Base-by-base conservation (phyloP, 2,888 invertebrate species). In the Phortica magna region DNA sequence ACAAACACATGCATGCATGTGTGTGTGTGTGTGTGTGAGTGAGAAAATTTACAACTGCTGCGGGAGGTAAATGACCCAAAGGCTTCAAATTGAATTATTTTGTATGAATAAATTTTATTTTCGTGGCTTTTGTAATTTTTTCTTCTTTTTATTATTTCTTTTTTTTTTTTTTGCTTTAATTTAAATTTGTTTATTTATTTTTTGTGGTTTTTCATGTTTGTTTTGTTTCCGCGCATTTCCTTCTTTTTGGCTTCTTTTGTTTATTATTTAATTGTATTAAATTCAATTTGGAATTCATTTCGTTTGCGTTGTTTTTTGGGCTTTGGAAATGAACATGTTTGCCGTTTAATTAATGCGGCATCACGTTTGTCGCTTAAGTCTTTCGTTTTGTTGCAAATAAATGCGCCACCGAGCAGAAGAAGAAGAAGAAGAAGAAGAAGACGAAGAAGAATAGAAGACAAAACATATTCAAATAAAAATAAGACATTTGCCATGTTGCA, bases 51-150 rank as follows among this genome's bases (percentile, higher is more conserved):
- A 31, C 31, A 31, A 31, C 31, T 31, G 31, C 31, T 31, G 77
- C 80, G 79, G 76, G 72, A 55, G 88, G 84, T 84, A 86, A 88
- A 88, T 84, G 88, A 88, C 85, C 85, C 83, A 70, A 39, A 41
- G 41, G 59, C 59, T 59, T 22, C 80, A 82, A 77, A 87, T 87
- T 85, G 85, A 87, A 85, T 88, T 85, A 85, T 87, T 81, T 85
- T 87, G 84, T 87, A 88, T 88, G 88, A 87, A 84, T 88, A 85
- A 79, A 80, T 82, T 81, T 80, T 80, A 73, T 74, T 71, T 75
- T 73, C 68, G 74, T 64, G 70, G 71, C 12, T 71, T 61, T 22
- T 61, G 22, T 22, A n/a, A n/a, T n/a, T n/a, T n/a, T n/a, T n/a
- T n/a, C n/a, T n/a, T 59, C 68, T 42, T 74, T 5, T 7, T 55